Base-by-base conservation (phyloP, 2,797 vertebrate species). In the Neopelma chrysocephalum region DNA sequence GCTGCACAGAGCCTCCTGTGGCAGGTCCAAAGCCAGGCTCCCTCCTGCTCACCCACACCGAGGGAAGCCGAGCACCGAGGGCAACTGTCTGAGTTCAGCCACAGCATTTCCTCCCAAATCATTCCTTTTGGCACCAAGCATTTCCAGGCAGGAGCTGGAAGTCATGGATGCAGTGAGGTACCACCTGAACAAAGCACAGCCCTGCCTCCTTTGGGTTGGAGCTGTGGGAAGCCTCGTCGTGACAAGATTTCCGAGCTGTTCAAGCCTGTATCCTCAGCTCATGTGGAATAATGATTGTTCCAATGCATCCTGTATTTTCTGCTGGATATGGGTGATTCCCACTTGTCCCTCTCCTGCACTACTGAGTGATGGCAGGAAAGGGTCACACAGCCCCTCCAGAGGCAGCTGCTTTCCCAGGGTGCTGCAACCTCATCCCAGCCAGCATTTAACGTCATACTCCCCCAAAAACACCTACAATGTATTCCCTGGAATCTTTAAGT, bases 261-360 rank as follows among this genome's bases (percentile, higher is more conserved):
- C 26, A 13, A 18, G 34, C 22, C 6, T 0, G 16, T 7, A 31
- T 22, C 73, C 34, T 47, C 47, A 38, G 53, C 43, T 66, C 25
- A 26, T 1, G 0, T 7, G 13, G 27, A 32, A 61, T 32, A 45
- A 15, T 0, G 6, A 25, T 40, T 3, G 15, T 23, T 36, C n/a
- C 15, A 54, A 50, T 0, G 0, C 12, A 20, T 36, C 47, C 58
- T 4, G 17, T 6, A 2, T 36, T 64, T 78, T 45, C 50, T 65
- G n/a, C 42, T 62, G 82, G 53, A 23, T 60, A 47, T 0, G 2
- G 29, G 47, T 3, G 27, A 18, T 27, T n/a, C 54, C 38, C 18
- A 38, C 29, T 15, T 4, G 3, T 38, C 34, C 36, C 16, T 56
- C 32, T 54, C 34, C 45, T 10, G 22, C 13, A 1, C 27, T 17